These are phyloP conservation scores for Tachystola acroxantha DNA, from an alignment of 2,888 invertebrate genomes.

Conservation along the genomic window DNA sequence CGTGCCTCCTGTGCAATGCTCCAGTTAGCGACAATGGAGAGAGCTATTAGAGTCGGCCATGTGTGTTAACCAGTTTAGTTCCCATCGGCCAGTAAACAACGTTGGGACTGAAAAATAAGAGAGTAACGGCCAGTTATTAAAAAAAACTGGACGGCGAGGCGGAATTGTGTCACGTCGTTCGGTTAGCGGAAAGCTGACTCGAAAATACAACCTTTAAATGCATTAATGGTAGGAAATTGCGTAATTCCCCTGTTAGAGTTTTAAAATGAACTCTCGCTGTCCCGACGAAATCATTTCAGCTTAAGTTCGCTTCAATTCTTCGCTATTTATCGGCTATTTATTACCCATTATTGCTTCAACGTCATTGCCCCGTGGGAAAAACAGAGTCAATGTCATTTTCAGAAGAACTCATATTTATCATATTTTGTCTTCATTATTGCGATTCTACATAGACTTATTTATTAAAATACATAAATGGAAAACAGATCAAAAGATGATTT, in stretches of 20 bases:
- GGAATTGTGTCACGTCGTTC: constrained; percentile 7
- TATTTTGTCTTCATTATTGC: too few relatives aligned
- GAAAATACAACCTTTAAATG: background rate
- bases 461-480: too few relatives aligned
- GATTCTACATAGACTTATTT: too few relatives aligned
- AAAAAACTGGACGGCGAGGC: constrained; percentile 4
- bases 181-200: background rate
- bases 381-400: too few relatives aligned
- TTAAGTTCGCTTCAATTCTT: too few relatives aligned
- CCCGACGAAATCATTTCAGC: constrained; percentile 6
- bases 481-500: too few relatives aligned
- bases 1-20: constrained; percentile 29
- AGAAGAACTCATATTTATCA: too few relatives aligned
- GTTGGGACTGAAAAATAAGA: constrained; percentile 45
- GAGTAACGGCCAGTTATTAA: constrained; percentile 25
- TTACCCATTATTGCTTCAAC: too few relatives aligned
- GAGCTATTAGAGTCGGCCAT: constrained; percentile 61
- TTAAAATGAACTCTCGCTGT: background rate
- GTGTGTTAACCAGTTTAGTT: constrained; percentile 66
- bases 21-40: constrained; percentile 56
- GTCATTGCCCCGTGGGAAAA: too few relatives aligned
- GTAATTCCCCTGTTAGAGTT: too few relatives aligned
- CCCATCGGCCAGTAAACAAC: constrained; percentile 47
- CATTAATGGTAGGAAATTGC: background rate
- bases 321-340: too few relatives aligned